These are phyloP conservation scores for Spizaetus ornatus DNA, from an alignment of 2,113 vertebrate species.

Conservation along the genomic window DNA sequence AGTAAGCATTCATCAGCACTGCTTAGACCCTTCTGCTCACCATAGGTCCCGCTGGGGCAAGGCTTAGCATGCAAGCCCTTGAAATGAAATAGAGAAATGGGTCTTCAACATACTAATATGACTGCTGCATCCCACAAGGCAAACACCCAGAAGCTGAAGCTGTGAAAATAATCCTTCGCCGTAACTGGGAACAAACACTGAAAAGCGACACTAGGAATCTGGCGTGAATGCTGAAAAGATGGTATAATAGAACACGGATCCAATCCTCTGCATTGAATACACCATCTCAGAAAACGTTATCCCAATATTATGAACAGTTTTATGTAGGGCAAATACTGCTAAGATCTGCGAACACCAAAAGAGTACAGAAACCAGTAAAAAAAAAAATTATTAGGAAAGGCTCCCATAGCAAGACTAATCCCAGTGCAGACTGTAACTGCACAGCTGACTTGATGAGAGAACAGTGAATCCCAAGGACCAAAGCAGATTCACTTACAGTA, in stretches of 20 bases:
- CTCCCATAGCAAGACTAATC: not conserved
- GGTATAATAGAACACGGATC: not conserved
- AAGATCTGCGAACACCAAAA: not conserved
- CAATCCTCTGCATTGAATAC: not conserved
- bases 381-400: not conserved
- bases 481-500: conserved; percentile 69
- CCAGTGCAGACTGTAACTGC: not conserved
- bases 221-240: not conserved
- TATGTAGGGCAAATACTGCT: not conserved
- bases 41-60: conserved; percentile 85
- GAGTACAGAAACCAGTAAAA: not conserved
- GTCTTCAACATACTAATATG: not conserved
- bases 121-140: not conserved
- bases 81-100: not conserved
- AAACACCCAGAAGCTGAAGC: not conserved
- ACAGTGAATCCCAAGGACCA: accelerated
- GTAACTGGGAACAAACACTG: not conserved
- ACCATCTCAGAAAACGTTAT: accelerated
- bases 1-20: conserved; percentile 72
- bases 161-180: too few relatives aligned
- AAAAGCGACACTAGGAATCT: not conserved
- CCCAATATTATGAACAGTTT: not conserved
- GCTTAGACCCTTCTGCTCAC: conserved; percentile 74
- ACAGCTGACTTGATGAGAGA: not conserved
- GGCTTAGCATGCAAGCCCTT: conserved; percentile 78